phyloP scores from a whole-genome alignment of 2,888 invertebrate species.

The Timema cristinae region DNA sequence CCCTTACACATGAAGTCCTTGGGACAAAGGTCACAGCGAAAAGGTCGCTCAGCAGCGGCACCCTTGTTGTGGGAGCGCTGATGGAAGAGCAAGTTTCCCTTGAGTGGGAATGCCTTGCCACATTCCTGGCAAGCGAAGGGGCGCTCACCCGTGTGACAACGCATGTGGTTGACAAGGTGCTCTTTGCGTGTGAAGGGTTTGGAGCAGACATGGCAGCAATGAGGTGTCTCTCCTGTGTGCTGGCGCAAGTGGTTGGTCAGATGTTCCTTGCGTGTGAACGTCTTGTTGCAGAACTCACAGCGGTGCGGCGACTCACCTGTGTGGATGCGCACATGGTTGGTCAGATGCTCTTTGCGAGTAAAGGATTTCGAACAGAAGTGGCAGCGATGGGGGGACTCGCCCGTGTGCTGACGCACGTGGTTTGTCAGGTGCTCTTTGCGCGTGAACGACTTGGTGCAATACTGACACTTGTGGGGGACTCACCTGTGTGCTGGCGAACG shows the following conservation, averaged over 20 bases:
- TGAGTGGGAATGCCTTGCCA: constrained; percentile 67
- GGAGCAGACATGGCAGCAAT: constrained; percentile 68
- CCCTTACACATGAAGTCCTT: constrained; percentile 82
- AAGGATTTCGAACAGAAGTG: constrained; percentile 81
- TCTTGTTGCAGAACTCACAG: constrained; percentile 66
- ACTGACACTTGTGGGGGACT: constrained; percentile 80
- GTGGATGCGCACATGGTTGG: constrained; percentile 69
- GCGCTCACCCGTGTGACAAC: constrained; percentile 41
- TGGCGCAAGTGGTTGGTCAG: constrained; percentile 67
- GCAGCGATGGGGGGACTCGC: constrained; percentile 82
- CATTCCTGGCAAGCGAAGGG: constrained; percentile 40
- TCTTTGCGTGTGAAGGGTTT: constrained; percentile 57
- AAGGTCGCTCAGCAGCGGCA: constrained; percentile 70
- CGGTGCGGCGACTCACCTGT: constrained; percentile 63
- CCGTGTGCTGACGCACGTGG: constrained; percentile 83
- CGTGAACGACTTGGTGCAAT: constrained; percentile 59
- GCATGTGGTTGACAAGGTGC: constrained; percentile 40
- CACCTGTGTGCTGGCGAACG: constrained; percentile 76
- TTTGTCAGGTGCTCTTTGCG: constrained; percentile 70
- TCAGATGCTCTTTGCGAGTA: constrained; percentile 81
- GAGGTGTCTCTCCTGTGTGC: constrained; percentile 65
- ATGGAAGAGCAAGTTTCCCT: constrained; percentile 65
- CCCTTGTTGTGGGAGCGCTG: constrained; percentile 62
- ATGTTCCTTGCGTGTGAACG: constrained; percentile 67
- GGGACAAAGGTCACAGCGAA: constrained; percentile 79